These are phyloP conservation scores for Lycia hirtaria DNA, from an alignment of 2,888 invertebrate species.

Conservation along the genomic window DNA sequence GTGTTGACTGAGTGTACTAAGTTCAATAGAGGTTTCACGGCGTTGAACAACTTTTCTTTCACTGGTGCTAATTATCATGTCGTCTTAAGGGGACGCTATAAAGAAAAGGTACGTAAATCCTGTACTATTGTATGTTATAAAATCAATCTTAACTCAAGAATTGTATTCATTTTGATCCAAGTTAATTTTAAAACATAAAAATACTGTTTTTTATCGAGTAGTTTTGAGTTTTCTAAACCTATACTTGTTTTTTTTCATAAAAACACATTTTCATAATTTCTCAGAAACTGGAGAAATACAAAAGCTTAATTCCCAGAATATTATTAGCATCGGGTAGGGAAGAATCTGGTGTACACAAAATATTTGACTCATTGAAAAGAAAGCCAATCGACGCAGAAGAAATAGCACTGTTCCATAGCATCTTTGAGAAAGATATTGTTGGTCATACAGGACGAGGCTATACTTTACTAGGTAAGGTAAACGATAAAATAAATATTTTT, in stretches of 20 bases:
- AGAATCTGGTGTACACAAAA: conserved; percentile 66
- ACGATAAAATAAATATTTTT: no score
- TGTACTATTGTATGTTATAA: no score
- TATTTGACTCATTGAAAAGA: conserved; percentile 61
- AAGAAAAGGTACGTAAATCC: conserved; percentile 52
- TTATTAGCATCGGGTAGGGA: conserved; percentile 85
- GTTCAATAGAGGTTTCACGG: conserved; percentile 51
- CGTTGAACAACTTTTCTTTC: conserved; percentile 59
- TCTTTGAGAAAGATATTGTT: conserved; percentile 75
- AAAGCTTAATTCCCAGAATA: conserved; percentile 70
- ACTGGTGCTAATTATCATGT: conserved; percentile 60
- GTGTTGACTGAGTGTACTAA: conserved; percentile 47
- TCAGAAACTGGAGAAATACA: conserved; percentile 58
- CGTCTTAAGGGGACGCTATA: conserved; percentile 61
- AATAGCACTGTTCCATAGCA: conserved; percentile 74
- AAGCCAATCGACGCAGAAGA: conserved; percentile 77
- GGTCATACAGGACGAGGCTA: conserved; percentile 88
- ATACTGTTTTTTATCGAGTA: no score
- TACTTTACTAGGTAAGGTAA: conserved; percentile 71
- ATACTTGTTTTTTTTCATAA: background rate
- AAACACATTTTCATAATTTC: conserved; percentile 30
- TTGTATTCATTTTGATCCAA: background rate
- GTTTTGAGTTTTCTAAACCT: background rate
- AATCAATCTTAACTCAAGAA: no score
- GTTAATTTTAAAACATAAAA: no score